Percentiles rank a stretch among this genome's conserved stretches.
Evolutionary conservation across 2,113 vertebrate species (phyloP).

Genomic region (Monopterus albus): DNA sequence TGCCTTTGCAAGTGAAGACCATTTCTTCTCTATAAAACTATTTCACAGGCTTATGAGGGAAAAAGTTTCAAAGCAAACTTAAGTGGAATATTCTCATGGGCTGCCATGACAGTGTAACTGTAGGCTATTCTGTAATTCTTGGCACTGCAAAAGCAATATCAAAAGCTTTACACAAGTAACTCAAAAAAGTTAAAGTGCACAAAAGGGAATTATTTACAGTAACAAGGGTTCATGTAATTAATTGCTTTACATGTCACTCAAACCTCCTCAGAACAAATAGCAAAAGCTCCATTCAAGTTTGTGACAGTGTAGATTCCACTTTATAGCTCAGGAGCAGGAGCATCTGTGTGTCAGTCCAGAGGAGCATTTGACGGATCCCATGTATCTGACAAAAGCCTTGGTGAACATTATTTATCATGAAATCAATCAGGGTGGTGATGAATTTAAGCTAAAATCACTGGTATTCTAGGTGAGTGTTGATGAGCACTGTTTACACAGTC

Average conservation of each 20-base stretch:
- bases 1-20: slow-evolving; percentile 52
- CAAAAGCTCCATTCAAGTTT: too few relatives aligned
- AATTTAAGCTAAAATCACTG: background rate
- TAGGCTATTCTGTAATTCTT: slow-evolving; percentile 45
- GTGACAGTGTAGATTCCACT: background rate
- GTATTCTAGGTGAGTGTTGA: background rate
- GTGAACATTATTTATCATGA: background rate
- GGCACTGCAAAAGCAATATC: slow-evolving; percentile 30
- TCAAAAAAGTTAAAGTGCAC: slow-evolving; percentile 10
- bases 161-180: slow-evolving; percentile 11
- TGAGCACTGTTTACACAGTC: background rate
- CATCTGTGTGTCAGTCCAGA: background rate
- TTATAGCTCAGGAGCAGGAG: background rate
- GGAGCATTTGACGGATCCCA: background rate
- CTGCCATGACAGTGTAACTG: slow-evolving; percentile 43
- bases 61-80: slow-evolving; percentile 69
- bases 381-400: background rate
- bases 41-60: slow-evolving; percentile 44
- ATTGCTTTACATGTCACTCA: background rate
- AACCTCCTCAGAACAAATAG: background rate
- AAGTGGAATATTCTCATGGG: slow-evolving; percentile 59
- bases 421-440: background rate
- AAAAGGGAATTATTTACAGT: background rate
- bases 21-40: slow-evolving; percentile 52
- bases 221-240: background rate